Conservation (phyloP, 2,113 vertebrate species). For the Bos taurus region DNA sequence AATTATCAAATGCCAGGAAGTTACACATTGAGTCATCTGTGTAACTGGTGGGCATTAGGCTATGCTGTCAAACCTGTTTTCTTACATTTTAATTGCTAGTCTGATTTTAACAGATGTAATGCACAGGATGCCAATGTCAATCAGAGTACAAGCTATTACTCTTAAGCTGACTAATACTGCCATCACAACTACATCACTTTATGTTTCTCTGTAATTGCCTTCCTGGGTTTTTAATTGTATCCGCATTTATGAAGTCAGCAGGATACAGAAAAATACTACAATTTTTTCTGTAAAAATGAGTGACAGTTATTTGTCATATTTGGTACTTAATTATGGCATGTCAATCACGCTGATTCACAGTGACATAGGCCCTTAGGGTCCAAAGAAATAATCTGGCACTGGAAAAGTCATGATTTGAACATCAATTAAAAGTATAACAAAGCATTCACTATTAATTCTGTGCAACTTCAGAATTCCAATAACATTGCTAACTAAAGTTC, state of each 20-base stretch:
- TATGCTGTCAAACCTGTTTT: not conserved
- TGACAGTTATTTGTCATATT: not conserved
- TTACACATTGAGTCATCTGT: not conserved
- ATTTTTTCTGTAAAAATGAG: not conserved
- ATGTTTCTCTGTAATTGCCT: not conserved
- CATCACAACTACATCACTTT: not conserved
- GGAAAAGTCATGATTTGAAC: not conserved
- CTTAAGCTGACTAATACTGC: not conserved
- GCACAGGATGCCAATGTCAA: not conserved
- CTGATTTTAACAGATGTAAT: constrained; percentile 2
- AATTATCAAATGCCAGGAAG: not conserved
- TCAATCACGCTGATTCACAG: not conserved
- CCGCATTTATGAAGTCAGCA: not conserved
- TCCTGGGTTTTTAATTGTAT: not conserved
- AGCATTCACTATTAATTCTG: not conserved
- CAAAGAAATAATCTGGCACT: not conserved
- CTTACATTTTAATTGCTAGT: not conserved
- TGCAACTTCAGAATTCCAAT: not conserved
- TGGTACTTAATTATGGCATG: not conserved
- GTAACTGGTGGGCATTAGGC: not conserved
- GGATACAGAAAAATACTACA: not conserved
- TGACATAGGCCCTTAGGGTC: not conserved
- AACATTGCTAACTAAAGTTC: not conserved
- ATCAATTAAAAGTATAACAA: not conserved
- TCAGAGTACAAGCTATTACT: not conserved